A percentile compares a stretch with the other conserved stretches of the same genome.
These are phyloP conservation scores for Galaxea fascicularis DNA, from an alignment of 92 coral and sea anemone genomes.

Conservation along the genomic window DNA sequence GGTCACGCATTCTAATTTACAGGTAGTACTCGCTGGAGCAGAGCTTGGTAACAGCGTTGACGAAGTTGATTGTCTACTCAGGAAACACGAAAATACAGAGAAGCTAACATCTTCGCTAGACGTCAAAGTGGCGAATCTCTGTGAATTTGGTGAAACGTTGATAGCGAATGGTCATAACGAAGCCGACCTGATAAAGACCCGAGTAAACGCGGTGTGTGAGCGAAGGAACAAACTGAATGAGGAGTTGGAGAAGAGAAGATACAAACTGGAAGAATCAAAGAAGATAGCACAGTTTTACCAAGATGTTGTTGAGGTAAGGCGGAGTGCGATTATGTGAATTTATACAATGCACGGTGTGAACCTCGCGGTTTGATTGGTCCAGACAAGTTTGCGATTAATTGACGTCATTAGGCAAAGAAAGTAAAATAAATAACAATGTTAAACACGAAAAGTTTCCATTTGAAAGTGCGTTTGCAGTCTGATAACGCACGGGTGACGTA, in stretches of 20 bases:
- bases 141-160: slow-evolving; percentile 81
- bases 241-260: slow-evolving; percentile 75
- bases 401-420: too few species aligned
- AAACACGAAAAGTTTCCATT: too few species aligned
- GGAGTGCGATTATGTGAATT: too few species aligned
- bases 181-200: slow-evolving; percentile 64
- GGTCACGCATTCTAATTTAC: background rate
- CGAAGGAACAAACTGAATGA: slow-evolving; percentile 80
- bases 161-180: slow-evolving; percentile 73
- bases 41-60: slow-evolving; percentile 95
- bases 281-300: slow-evolving; percentile 93
- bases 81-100: slow-evolving; percentile 91
- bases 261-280: slow-evolving; percentile 86
- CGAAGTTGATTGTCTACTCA: slow-evolving; percentile 89
- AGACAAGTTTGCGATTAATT: too few species aligned
- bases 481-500: too few species aligned
- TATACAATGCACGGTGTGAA: too few species aligned
- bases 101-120: slow-evolving; percentile 83
- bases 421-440: too few species aligned
- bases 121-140: slow-evolving; percentile 76
- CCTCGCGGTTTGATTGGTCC: too few species aligned
- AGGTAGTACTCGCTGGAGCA: slow-evolving; percentile 91
- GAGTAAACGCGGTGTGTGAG: slow-evolving; percentile 75
- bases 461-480: too few species aligned
- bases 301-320: slow-evolving; percentile 93